These are phyloP conservation scores for Synergus gifuensis DNA, from an alignment of 2,888 invertebrate species.

Conservation along the genomic window DNA sequence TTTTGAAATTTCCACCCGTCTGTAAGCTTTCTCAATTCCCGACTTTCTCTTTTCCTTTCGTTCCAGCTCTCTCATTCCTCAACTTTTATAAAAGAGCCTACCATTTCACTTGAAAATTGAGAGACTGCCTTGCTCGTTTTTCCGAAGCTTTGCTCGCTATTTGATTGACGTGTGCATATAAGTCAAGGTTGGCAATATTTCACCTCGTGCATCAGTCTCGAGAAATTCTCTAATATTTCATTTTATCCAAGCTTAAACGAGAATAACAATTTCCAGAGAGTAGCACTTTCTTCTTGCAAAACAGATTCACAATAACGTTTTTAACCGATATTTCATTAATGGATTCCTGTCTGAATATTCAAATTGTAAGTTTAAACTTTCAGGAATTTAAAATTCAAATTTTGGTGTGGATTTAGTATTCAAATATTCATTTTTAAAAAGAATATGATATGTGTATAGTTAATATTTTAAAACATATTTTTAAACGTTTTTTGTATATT, in stretches of 20 bases:
- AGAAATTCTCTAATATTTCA: not conserved
- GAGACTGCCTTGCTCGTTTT: constrained; percentile 38
- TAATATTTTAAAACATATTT: not conserved
- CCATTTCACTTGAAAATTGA: constrained; percentile 47
- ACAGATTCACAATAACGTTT: not conserved
- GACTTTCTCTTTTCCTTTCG: constrained; percentile 43
- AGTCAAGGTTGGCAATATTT: constrained; percentile 31
- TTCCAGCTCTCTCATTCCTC: constrained; percentile 53
- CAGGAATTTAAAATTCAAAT: constrained; percentile 19
- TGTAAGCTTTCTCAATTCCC: constrained; percentile 20
- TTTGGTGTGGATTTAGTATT: not conserved
- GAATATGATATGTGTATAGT: not conserved
- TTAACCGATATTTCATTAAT: constrained; percentile 8
- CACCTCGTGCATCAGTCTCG: not conserved
- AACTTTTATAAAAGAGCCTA: constrained; percentile 62
- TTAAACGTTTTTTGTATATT: not conserved
- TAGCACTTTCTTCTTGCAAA: not conserved
- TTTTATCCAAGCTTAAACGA: not conserved
- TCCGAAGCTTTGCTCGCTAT: constrained; percentile 24
- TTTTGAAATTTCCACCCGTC: constrained; percentile 39
- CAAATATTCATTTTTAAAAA: constrained; percentile 21
- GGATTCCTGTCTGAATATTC: constrained; percentile 16
- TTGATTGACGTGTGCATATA: constrained; percentile 42
- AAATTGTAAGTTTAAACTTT: constrained; percentile 4
- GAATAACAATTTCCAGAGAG: not conserved